Evolutionary conservation across 1,140 invertebrate genomes (phyloP).

Genomic region (Polypedilum vanderplanki): DNA sequence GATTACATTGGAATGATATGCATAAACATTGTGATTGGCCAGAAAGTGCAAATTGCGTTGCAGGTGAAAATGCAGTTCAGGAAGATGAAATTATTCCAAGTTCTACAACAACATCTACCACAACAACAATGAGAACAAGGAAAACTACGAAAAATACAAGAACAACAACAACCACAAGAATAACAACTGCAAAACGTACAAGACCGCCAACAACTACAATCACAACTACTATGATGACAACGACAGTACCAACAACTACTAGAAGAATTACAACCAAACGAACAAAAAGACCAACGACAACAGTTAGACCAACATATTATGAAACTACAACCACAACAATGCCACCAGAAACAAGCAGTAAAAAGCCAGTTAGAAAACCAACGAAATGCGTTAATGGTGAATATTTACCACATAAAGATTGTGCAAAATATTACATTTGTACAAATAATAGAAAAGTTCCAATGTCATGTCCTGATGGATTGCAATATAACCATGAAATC

Average conservation of each 20-base stretch:
- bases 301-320: neutral
- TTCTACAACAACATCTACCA: conserved; percentile 22
- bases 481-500: conserved; percentile 57
- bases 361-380: conserved; percentile 9
- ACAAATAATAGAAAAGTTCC: conserved; percentile 57
- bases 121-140: conserved; percentile 30
- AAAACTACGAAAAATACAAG: conserved; percentile 31
- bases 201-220: neutral
- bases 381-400: conserved; percentile 40
- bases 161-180: neutral
- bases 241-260: neutral
- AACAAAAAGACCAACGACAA: neutral
- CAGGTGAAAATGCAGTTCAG: conserved; percentile 36
- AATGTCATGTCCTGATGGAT: conserved; percentile 60
- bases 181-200: neutral
- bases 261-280: neutral
- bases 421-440: conserved; percentile 61
- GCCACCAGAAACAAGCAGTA: neutral
- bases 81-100: conserved; percentile 20
- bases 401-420: conserved; percentile 54
- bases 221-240: neutral
- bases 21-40: conserved; percentile 74
- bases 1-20: conserved; percentile 67
- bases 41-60: conserved; percentile 53
- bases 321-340: neutral